These are phyloP conservation scores for Andrena bicolor DNA, from an alignment of 2,888 invertebrate species.

Conservation along the genomic window DNA sequence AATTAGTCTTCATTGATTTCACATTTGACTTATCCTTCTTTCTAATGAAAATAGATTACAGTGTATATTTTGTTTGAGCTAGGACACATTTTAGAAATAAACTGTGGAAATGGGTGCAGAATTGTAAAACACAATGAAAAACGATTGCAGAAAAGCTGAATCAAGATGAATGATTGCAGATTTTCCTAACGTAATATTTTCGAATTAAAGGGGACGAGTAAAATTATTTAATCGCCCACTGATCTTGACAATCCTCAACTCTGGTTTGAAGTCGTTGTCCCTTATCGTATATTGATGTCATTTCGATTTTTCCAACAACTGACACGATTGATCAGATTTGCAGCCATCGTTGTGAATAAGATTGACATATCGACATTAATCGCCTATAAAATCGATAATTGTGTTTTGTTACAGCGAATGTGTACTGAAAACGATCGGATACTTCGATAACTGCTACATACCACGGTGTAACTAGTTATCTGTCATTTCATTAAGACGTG, in stretches of 20 bases:
- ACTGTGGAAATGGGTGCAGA: too few species aligned
- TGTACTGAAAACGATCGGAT: conserved; percentile 40
- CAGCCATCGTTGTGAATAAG: conserved; percentile 43
- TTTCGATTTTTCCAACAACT: conserved; percentile 52
- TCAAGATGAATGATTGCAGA: neutral
- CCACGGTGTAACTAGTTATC: conserved; percentile 34
- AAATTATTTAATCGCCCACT: neutral
- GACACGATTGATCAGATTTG: conserved; percentile 17
- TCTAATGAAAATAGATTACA: too few species aligned
- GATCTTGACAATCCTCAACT: neutral
- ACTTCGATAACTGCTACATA: conserved; percentile 20
- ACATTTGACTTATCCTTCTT: too few species aligned
- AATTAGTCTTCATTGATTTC: too few species aligned
- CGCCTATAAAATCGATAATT: conserved; percentile 50
- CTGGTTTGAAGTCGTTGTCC: conserved; percentile 8
- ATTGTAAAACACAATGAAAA: too few species aligned
- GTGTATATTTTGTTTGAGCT: too few species aligned
- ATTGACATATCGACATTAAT: conserved; percentile 59
- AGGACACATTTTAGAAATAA: too few species aligned
- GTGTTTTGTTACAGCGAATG: conserved; percentile 40
- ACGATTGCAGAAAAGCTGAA: neutral
- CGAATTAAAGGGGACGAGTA: neutral
- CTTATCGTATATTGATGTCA: conserved; percentile 10
- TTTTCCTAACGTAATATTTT: neutral
- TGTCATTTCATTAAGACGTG: conserved; percentile 20